Evolutionary conservation across 2,888 invertebrate species (phyloP).

Genomic region (Heteropelma amictum): DNA sequence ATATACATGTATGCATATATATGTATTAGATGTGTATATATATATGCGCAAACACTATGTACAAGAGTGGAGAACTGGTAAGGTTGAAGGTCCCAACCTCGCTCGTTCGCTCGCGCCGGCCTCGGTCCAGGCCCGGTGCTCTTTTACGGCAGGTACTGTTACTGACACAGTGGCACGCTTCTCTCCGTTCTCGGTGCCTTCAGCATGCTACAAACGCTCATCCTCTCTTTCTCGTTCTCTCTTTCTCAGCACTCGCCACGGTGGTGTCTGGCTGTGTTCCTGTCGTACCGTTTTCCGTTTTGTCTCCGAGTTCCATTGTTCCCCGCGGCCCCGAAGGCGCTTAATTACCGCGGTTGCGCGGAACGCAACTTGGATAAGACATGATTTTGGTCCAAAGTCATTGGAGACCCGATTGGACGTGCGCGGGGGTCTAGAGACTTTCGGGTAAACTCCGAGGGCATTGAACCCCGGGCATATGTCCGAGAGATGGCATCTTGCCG

Average conservation of each 20-base stretch:
- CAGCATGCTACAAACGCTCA: constrained; percentile 18
- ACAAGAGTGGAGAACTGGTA: constrained; percentile 5
- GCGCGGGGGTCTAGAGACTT: background rate
- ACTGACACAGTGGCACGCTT: constrained; percentile 76
- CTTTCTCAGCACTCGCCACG: background rate
- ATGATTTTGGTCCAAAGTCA: too few species aligned
- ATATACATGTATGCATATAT: too few species aligned
- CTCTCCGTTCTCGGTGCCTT: constrained; percentile 54
- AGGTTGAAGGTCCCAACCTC: constrained; percentile 58
- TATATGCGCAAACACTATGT: background rate
- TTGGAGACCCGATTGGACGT: too few species aligned
- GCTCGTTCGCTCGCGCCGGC: constrained; percentile 52
- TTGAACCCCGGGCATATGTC: background rate
- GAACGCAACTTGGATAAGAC: too few species aligned
- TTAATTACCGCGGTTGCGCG: too few species aligned
- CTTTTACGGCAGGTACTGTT: constrained; percentile 72
- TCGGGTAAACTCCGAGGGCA: constrained; percentile 12
- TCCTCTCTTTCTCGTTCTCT: constrained; percentile 25
- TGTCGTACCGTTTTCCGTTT: background rate
- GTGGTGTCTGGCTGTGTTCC: constrained; percentile 7
- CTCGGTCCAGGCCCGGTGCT: constrained; percentile 56
- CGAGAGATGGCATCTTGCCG: constrained; percentile 31
- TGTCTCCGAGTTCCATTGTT: background rate
- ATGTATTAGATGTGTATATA: too few species aligned
- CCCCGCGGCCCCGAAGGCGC: background rate